These are phyloP conservation scores for Synanthedon tipuliformis DNA, from an alignment of 2,888 invertebrate species.

Conservation along the genomic window DNA sequence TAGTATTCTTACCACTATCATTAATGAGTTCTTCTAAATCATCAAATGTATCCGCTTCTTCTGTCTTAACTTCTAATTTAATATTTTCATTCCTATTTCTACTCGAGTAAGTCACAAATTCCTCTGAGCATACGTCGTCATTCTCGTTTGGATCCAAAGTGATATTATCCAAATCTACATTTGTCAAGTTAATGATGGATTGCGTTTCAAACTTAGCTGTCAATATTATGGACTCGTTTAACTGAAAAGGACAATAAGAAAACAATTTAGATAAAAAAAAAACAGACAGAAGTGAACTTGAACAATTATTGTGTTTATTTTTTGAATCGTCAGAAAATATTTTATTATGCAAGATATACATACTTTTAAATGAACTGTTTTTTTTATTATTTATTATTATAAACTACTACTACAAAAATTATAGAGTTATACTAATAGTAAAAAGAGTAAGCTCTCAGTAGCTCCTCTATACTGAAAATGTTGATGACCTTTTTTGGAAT, in stretches of 20 bases:
- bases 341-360: too few species aligned
- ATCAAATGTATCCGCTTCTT: conserved; percentile 20
- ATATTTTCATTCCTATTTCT: conserved; percentile 13
- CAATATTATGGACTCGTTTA: not conserved
- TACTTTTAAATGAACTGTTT: too few species aligned
- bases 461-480: too few species aligned
- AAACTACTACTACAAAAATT: too few species aligned
- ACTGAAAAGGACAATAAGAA: not conserved
- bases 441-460: too few species aligned
- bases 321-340: too few species aligned
- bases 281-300: too few species aligned
- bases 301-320: too few species aligned
- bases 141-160: not conserved
- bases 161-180: not conserved
- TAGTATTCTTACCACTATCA: conserved; percentile 19
- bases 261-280: too few species aligned
- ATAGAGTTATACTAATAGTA: too few species aligned
- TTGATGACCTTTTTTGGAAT: too few species aligned
- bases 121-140: not conserved
- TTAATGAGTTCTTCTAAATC: conserved; percentile 25
- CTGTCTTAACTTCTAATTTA: conserved; percentile 32
- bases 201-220: conserved; percentile 9
- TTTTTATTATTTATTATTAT: too few species aligned
- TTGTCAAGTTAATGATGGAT: conserved; percentile 17
- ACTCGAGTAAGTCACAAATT: not conserved